Base-by-base conservation (phyloP, 2,797 vertebrate genomes). In the Acanthurus tractus region DNA sequence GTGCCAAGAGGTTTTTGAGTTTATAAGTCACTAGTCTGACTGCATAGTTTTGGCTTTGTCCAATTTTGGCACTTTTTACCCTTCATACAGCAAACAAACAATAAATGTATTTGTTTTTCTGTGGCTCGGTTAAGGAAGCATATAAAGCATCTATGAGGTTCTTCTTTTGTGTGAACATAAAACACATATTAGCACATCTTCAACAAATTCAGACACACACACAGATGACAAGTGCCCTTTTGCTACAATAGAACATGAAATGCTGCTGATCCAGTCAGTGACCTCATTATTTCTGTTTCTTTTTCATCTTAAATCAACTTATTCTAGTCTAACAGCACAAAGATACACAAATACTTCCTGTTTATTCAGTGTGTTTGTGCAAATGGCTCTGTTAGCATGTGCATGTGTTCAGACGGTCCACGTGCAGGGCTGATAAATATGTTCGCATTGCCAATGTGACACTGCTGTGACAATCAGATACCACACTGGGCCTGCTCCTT, bases 391-490 rank as follows among this genome's bases (percentile, higher is more conserved):
- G 23, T 36, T 36, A 40, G 54, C 61, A 62, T 74, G 46, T 68
- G 79, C 74, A 48, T 82, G 77, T 79, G 81, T 64, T 68, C 70
- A 25, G 77, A 73, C 20, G 6, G 74, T 78, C 73, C 81, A 85
- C 63, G 78, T 90, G 88, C 79, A 25, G 34, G 25, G 45, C 79
- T 74, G 82, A 87, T 88, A 84, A 90, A 88, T 44, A 68, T 82
- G 76, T 84, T 80, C 83, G 64, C 74, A 20, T 77, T 79, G 76
- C 78, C 88, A 91, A 77, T 79, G 85, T 90, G 88, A 89, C 89
- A 83, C 87, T 42, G 81, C 86, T 82, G 83, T 85, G 87, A 90
- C 88, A 85, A 87, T 91, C 91, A 79, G 87, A 93, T 92, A 87
- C 82, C 69, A 70, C 54, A 20, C 75, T 78, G 65, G 70, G 78